Conservation (phyloP, 1,140 invertebrate species). For the Xylocopa sonorina region DNA sequence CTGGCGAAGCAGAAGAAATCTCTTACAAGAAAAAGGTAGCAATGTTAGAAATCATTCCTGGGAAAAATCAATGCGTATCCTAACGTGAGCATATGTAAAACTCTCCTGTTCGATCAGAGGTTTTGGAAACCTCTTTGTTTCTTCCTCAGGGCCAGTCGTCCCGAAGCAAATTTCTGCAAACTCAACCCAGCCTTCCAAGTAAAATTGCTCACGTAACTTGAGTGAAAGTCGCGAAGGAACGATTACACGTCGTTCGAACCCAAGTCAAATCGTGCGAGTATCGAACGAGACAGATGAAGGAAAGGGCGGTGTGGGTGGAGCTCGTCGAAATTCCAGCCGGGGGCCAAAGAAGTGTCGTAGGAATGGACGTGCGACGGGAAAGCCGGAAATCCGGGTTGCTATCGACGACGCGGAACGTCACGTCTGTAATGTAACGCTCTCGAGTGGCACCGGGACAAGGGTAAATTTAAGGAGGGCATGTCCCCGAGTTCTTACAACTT, state of each 20-base stretch:
- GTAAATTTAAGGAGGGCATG: constrained; percentile 34
- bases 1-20: too few species aligned
- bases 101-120: too few species aligned
- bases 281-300: not conserved
- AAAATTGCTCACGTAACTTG: constrained; percentile 15
- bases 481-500: constrained; percentile 36
- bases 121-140: not conserved
- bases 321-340: constrained; percentile 13
- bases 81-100: too few species aligned
- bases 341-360: constrained; percentile 22
- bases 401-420: constrained; percentile 41
- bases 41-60: too few species aligned
- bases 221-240: constrained; percentile 1
- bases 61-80: too few species aligned
- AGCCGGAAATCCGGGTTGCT: constrained; percentile 35
- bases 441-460: not conserved
- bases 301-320: not conserved
- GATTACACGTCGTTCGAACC: constrained; percentile 28
- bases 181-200: not conserved
- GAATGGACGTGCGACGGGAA: constrained; percentile 18
- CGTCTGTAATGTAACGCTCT: constrained; percentile 40
- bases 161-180: not conserved
- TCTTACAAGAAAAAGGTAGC: too few species aligned
- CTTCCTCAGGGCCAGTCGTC: too few species aligned
- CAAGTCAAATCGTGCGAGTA: constrained; percentile 5